Conservation (phyloP, 2,797 vertebrate species). For the Lepilemur septentrionalis region DNA sequence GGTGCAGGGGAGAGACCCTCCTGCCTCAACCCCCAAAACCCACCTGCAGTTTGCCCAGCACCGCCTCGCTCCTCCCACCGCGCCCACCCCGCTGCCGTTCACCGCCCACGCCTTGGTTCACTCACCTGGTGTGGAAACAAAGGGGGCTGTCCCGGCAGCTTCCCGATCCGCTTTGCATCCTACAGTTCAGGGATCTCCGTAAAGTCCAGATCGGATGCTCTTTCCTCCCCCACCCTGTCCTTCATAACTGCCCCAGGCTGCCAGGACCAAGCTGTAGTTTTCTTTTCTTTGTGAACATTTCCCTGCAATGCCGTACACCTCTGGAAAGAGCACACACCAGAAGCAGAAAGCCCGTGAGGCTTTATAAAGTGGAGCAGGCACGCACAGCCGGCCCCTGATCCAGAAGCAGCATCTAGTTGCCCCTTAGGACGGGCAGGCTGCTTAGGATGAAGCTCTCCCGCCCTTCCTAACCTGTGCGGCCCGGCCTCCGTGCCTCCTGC, state of each 20-base stretch:
- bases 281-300: not conserved
- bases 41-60: too few species aligned
- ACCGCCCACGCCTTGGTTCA: rapidly evolving
- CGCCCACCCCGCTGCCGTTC: rapidly evolving
- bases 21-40: not conserved
- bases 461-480: rapidly evolving
- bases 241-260: not conserved
- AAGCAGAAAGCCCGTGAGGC: not conserved
- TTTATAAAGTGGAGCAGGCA: too few species aligned
- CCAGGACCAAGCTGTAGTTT: not conserved
- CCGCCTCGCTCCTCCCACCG: not conserved
- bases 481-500: not conserved
- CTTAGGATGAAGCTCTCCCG: too few species aligned
- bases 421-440: too few species aligned
- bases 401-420: too few species aligned
- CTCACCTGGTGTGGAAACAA: too few species aligned
- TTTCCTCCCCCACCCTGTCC: too few species aligned
- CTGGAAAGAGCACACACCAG: rapidly evolving
- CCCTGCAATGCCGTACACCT: not conserved
- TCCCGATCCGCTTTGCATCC: rapidly evolving
- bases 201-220: rapidly evolving
- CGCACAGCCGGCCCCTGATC: not conserved
- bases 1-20: not conserved
- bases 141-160: not conserved
- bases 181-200: rapidly evolving